Conservation (phyloP, 2,113 vertebrate genomes). For the Sander vitreus region DNA sequence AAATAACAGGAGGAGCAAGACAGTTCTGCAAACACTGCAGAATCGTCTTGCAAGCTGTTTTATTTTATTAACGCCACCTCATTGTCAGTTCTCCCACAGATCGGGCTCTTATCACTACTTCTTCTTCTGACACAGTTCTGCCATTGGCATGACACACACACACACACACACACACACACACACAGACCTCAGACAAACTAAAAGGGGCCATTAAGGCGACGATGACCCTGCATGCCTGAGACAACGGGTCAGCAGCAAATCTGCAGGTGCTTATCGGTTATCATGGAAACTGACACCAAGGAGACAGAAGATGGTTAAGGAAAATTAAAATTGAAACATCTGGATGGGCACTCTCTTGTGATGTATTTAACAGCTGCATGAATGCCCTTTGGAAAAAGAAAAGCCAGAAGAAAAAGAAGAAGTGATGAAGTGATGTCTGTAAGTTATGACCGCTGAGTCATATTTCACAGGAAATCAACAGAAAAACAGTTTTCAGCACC, state of each 20-base stretch:
- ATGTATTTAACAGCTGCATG: neutral
- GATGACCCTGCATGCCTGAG: slow-evolving; percentile 36
- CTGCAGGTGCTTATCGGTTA: slow-evolving; percentile 1
- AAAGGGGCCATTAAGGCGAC: slow-evolving; percentile 15
- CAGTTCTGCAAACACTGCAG: neutral
- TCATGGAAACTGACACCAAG: neutral
- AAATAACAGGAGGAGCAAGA: neutral
- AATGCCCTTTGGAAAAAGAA: neutral
- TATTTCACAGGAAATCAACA: slow-evolving; percentile 47
- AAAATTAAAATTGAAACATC: neutral
- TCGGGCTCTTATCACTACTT: slow-evolving; percentile 45
- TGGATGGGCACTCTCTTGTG: neutral
- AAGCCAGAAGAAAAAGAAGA: neutral
- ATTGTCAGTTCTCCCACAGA: neutral
- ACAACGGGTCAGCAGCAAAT: slow-evolving; percentile 45
- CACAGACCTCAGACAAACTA: slow-evolving; percentile 41
- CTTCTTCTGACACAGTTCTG: slow-evolving; percentile 40
- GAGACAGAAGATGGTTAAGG: neutral
- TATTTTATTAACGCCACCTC: neutral
- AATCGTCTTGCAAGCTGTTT: neutral
- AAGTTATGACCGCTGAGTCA: slow-evolving; percentile 19
- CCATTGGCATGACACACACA: slow-evolving; percentile 51
- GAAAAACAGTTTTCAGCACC: neutral
- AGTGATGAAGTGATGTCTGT: neutral
- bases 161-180: slow-evolving; percentile 41